Percentiles rank a stretch among this genome's conserved stretches.
phyloP scores from a whole-genome alignment of 1,140 invertebrate species.

The Drosophila trapezifrons region DNA sequence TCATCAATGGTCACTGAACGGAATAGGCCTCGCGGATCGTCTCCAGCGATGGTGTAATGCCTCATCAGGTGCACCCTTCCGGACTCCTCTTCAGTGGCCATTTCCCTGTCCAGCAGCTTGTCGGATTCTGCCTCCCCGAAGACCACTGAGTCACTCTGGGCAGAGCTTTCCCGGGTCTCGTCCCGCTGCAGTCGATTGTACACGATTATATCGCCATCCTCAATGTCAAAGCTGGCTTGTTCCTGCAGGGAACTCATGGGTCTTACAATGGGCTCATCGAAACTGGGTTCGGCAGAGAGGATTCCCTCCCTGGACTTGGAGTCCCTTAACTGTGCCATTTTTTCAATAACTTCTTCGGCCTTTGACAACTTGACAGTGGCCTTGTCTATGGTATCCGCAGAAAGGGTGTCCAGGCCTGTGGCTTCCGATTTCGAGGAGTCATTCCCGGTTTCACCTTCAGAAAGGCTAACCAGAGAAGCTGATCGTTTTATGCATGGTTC shows the following conservation, averaged over 20 bases:
- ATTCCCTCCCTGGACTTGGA: conserved; percentile 40
- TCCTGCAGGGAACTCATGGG: conserved; percentile 58
- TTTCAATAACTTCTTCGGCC: conserved; percentile 62
- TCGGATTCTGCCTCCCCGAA: conserved; percentile 46
- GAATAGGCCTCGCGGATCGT: conserved; percentile 62
- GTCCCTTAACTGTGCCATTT: conserved; percentile 62
- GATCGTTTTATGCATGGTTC: conserved; percentile 53
- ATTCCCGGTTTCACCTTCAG: conserved; percentile 15
- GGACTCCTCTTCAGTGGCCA: conserved; percentile 38
- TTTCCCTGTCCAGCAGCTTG: conserved; percentile 5
- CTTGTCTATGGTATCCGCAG: conserved; percentile 54
- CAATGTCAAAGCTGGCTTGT: conserved; percentile 53
- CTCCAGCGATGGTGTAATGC: conserved; percentile 71
- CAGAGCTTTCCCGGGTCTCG: conserved; percentile 72
- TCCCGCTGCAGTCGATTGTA: conserved; percentile 58
- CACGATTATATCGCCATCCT: conserved; percentile 66
- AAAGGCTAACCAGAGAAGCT: conserved; percentile 26
- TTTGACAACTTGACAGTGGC: conserved; percentile 54
- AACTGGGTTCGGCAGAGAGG: conserved; percentile 23
- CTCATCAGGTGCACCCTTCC: conserved; percentile 48
- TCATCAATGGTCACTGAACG: conserved; percentile 64
- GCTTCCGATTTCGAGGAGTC: conserved; percentile 28
- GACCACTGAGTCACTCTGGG: conserved; percentile 67
- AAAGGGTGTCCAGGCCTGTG: conserved; percentile 20
- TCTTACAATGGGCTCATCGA: conserved; percentile 59